phyloP scores from a whole-genome alignment of 2,888 invertebrate genomes.

The Patella ulyssiponensis region DNA sequence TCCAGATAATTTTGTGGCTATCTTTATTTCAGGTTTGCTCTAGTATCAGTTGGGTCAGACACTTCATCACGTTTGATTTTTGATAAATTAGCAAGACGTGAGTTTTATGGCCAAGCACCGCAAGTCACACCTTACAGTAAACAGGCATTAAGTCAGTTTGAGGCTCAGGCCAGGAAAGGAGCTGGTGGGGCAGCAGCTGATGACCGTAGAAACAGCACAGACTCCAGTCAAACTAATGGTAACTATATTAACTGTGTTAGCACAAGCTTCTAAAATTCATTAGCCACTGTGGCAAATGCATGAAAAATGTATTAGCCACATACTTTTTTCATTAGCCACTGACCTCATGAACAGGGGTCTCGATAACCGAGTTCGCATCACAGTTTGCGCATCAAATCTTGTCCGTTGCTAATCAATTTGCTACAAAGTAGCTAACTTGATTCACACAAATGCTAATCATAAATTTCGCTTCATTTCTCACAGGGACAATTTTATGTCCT shows the following conservation, averaged over 20 bases:
- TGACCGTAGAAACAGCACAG: neutral
- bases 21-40: slow-evolving; percentile 81
- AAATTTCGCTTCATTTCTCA: no score
- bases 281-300: no score
- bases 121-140: slow-evolving; percentile 96
- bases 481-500: no score
- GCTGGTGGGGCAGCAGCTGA: slow-evolving; percentile 46
- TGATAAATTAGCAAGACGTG: slow-evolving; percentile 94
- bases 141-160: slow-evolving; percentile 81
- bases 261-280: neutral
- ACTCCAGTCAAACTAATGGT: neutral
- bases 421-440: no score
- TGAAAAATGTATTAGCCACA: no score
- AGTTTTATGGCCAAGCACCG: slow-evolving; percentile 94
- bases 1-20: no score
- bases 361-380: no score
- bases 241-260: neutral
- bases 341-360: no score
- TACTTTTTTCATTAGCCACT: no score
- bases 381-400: no score
- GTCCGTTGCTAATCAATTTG: no score
- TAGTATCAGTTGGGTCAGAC: slow-evolving; percentile 94
- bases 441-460: no score
- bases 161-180: slow-evolving; percentile 71
- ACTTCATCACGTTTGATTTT: slow-evolving; percentile 89